These are phyloP conservation scores for Stenoptilia bipunctidactyla DNA, from an alignment of 2,888 invertebrate genomes.

Conservation along the genomic window DNA sequence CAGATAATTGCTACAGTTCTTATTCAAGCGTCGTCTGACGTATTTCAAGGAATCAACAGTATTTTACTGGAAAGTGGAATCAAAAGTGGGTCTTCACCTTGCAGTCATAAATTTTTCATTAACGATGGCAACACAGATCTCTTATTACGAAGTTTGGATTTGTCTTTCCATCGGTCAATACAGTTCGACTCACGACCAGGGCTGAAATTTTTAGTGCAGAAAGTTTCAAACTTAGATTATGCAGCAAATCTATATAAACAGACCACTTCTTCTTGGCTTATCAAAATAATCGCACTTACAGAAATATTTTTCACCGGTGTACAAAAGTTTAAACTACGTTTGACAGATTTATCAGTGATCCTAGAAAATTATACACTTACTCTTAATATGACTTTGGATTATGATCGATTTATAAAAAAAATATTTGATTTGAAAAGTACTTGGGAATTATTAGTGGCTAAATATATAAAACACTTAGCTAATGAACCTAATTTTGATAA, in stretches of 20 bases:
- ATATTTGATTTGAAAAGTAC: conserved; percentile 73
- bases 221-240: conserved; percentile 87
- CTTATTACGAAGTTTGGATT: conserved; percentile 82
- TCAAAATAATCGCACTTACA: conserved; percentile 87
- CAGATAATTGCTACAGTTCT: conserved; percentile 91
- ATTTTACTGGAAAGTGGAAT: conserved; percentile 65
- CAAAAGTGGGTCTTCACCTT: conserved; percentile 50
- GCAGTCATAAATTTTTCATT: conserved; percentile 61
- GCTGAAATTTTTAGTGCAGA: conserved; percentile 93
- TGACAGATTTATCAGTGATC: conserved; percentile 74
- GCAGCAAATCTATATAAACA: conserved; percentile 94
- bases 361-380: conserved; percentile 70
- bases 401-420: conserved; percentile 71
- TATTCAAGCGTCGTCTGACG: conserved; percentile 78
- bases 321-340: conserved; percentile 72
- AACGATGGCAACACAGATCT: conserved; percentile 76
- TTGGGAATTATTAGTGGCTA: conserved; percentile 73
- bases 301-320: conserved; percentile 86
- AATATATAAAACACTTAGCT: conserved; percentile 63
- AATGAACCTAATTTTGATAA: conserved; percentile 52
- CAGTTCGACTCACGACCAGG: conserved; percentile 93
- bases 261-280: conserved; percentile 92
- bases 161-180: conserved; percentile 68
- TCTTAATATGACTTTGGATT: conserved; percentile 63
- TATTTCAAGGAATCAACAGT: conserved; percentile 74